A percentile compares a stretch with the other conserved stretches of the same genome.
Evolutionary conservation across 2,888 invertebrate genomes (phyloP).

Genomic region (Glaucopsyche alexis): DNA sequence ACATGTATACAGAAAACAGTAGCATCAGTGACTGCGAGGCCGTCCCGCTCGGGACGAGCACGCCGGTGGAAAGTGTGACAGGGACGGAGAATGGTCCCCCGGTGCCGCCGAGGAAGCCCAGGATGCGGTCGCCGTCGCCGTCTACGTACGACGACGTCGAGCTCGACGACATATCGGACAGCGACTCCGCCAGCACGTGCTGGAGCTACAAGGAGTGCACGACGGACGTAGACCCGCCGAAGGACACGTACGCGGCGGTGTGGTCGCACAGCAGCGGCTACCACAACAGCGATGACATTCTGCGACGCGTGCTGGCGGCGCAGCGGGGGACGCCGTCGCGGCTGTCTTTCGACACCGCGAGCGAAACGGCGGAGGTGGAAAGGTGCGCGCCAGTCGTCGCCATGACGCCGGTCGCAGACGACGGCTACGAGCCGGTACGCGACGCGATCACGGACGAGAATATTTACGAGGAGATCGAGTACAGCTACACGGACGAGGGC

Average conservation of each 20-base stretch:
- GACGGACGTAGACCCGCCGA: constrained; percentile 50
- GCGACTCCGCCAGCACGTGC: constrained; percentile 70
- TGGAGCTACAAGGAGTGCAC: constrained; percentile 75
- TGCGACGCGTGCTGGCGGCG: constrained; percentile 57
- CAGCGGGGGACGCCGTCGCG: constrained; percentile 64
- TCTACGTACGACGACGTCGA: constrained; percentile 54
- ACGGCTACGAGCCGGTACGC: constrained; percentile 71
- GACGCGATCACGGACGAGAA: constrained; percentile 72
- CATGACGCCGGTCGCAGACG: constrained; percentile 74
- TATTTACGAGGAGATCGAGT: constrained; percentile 74
- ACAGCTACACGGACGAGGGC: constrained; percentile 68
- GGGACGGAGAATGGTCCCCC: constrained; percentile 44
- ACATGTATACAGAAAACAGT: constrained; percentile 43
- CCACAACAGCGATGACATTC: constrained; percentile 68
- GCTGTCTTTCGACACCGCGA: constrained; percentile 65
- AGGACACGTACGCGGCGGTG: constrained; percentile 62
- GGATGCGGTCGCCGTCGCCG: constrained; percentile 54
- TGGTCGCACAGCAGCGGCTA: constrained; percentile 74
- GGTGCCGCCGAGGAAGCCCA: constrained; percentile 56
- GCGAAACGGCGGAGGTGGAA: constrained; percentile 70
- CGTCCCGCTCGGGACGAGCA: constrained; percentile 60
- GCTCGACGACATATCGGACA: constrained; percentile 54
- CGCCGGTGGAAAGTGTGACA: constrained; percentile 50
- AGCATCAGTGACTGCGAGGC: constrained; percentile 64
- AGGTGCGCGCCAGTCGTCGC: constrained; percentile 52